Evolutionary conservation across 2,797 vertebrate genomes (phyloP).

Genomic region (Coracias cyanogaster): DNA sequence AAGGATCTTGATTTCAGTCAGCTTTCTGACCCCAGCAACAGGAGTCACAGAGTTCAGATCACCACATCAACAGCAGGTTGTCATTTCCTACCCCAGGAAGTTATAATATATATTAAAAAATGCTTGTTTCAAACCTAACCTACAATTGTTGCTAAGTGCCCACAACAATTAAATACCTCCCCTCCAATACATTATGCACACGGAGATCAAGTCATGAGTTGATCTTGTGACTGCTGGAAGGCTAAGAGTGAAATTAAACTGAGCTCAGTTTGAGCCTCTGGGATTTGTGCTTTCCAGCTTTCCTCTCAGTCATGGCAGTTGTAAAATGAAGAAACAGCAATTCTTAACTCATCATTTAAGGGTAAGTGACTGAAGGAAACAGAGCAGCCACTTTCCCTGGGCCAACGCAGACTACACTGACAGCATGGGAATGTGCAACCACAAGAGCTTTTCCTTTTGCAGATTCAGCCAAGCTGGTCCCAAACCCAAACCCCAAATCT

Average conservation of each 20-base stretch:
- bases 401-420: not conserved
- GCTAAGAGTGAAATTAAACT: conserved; percentile 43
- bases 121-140: not conserved
- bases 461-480: not conserved
- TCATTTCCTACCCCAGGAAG: conserved; percentile 54
- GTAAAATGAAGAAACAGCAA: conserved; percentile 6
- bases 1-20: not conserved
- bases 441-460: not conserved
- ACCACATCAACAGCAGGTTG: conserved; percentile 32
- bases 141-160: conserved; percentile 10
- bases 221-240: conserved; percentile 68
- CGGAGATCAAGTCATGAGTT: conserved; percentile 49
- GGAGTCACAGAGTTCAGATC: not conserved
- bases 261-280: conserved; percentile 31
- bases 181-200: conserved; percentile 47
- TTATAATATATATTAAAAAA: conserved; percentile 19
- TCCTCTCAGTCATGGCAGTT: not conserved
- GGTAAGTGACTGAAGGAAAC: not conserved
- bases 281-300: conserved; percentile 40
- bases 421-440: not conserved
- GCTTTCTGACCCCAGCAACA: conserved; percentile 16
- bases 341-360: not conserved
- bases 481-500: not conserved
- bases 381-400: not conserved
- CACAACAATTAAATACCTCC: conserved; percentile 22